Evolutionary conservation across 1,140 invertebrate species (phyloP), one percentile per base, ranked within the genome.

Genomic region (Nymphalis io): DNA sequence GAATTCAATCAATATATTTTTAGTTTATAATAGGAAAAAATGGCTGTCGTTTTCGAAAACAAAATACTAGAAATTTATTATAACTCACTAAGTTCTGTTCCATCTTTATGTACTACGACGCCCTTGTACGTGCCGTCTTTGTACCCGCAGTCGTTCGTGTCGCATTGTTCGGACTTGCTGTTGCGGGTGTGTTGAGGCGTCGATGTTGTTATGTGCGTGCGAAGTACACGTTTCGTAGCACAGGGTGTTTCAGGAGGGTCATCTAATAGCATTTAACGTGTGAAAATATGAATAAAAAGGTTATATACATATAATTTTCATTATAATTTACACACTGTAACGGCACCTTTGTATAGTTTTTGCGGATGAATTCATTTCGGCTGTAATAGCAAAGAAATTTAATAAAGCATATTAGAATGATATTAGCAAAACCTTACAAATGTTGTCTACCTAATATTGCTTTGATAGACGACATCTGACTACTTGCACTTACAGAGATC

Each of bases 41-140:
- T n/a, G n/a, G n/a, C n/a, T n/a, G n/a, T n/a, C n/a, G n/a, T n/a
- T n/a, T n/a, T n/a, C n/a, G n/a, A n/a, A n/a, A n/a, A n/a, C n/a
- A n/a, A n/a, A n/a, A n/a, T n/a, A n/a, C n/a, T n/a, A 21, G 16
- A 11, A 38, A 5, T 40, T 4, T 27, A 44, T 15, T 33, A 13
- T 13, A 15, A 85, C 85, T 83, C 23, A 92, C 90, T 85, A 16
- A 92, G 86, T 60, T 92, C 88, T 2, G 91, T 90, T 38, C 90
- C 91, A 53, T 92, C 91, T 58, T 84, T 85, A 46, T 92, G 91
- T 60, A 87, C n/a, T 3, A 91, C 90, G 11, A 86, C 69, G 44
- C 90, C 90, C 15, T 86, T 70, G 72, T 92, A 92, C 1, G 90
- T 90, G 70, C 89, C 90, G 72, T 92, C 90, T 8, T 72, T 78